Evolutionary conservation across 2,113 vertebrate genomes (phyloP).

Genomic region (Shinisaurus crocodilurus): DNA sequence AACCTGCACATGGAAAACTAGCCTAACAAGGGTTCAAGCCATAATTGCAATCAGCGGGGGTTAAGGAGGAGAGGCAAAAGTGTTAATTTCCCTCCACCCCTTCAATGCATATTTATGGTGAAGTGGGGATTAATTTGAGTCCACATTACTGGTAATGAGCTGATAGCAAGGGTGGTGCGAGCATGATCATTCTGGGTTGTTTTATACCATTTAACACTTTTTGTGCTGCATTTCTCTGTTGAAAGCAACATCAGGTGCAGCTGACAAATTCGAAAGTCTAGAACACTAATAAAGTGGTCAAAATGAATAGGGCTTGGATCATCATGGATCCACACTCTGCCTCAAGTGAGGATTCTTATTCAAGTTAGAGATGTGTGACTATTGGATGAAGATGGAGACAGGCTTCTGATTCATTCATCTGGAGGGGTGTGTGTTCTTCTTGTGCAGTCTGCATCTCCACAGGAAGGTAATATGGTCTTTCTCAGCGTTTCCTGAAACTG

Average conservation of each 20-base stretch:
- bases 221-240: not conserved
- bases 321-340: not conserved
- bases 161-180: not conserved
- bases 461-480: not conserved
- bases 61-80: not conserved
- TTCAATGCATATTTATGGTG: not conserved
- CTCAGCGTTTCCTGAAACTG: not conserved
- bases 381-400: no score
- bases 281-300: not conserved
- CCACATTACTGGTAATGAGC: not conserved
- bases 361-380: not conserved
- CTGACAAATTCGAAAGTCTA: not conserved
- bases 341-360: not conserved
- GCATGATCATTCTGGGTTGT: not conserved
- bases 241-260: not conserved
- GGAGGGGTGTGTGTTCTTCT: not conserved
- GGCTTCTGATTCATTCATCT: not conserved
- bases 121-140: not conserved
- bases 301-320: not conserved
- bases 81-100: no score
- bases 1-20: not conserved
- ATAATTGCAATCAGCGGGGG: not conserved
- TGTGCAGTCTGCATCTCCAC: not conserved
- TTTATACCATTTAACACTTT: not conserved
- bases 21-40: not conserved